phyloP scores from a whole-genome alignment of 2,888 invertebrate genomes.

The Horisme vitalbata region DNA sequence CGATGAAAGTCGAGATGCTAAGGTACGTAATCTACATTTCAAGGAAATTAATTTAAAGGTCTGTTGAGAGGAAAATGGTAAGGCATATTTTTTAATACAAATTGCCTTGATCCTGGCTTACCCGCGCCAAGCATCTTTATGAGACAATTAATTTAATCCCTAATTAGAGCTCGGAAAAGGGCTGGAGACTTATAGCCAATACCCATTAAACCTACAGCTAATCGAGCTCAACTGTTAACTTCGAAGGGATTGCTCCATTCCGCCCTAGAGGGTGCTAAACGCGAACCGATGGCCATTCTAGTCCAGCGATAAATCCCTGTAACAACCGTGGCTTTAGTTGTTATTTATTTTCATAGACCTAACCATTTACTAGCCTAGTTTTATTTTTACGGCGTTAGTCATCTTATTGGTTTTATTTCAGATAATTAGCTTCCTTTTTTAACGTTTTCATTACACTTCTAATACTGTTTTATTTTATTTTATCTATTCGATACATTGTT shows the following conservation, averaged over 20 bases:
- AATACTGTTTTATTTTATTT: too few relatives aligned
- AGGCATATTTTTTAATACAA: slow-evolving; percentile 1
- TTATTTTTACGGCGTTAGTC: background rate
- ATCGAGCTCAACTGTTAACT: slow-evolving; percentile 51
- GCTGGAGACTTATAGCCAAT: slow-evolving; percentile 40
- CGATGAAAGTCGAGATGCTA: too few relatives aligned
- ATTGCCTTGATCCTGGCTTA: slow-evolving; percentile 11
- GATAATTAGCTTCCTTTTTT: too few relatives aligned
- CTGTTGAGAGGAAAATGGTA: background rate
- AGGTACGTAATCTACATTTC: background rate
- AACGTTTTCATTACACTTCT: too few relatives aligned
- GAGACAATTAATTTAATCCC: slow-evolving; percentile 35
- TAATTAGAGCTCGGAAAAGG: slow-evolving; percentile 38
- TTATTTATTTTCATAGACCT: slow-evolving; percentile 21
- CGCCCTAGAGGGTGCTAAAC: slow-evolving; percentile 63
- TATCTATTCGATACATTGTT: too few relatives aligned
- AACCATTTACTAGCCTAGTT: slow-evolving; percentile 8
- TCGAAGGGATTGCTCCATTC: slow-evolving; percentile 39
- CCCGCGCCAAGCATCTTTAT: slow-evolving; percentile 19
- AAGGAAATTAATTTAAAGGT: background rate
- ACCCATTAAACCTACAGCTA: slow-evolving; percentile 45
- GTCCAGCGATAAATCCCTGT: slow-evolving; percentile 69
- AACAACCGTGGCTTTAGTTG: slow-evolving; percentile 49
- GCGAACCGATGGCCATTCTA: slow-evolving; percentile 58
- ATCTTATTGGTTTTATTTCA: too few relatives aligned